Conservation (phyloP, 1,140 invertebrate species). For the Drosophila fuyamai region DNA sequence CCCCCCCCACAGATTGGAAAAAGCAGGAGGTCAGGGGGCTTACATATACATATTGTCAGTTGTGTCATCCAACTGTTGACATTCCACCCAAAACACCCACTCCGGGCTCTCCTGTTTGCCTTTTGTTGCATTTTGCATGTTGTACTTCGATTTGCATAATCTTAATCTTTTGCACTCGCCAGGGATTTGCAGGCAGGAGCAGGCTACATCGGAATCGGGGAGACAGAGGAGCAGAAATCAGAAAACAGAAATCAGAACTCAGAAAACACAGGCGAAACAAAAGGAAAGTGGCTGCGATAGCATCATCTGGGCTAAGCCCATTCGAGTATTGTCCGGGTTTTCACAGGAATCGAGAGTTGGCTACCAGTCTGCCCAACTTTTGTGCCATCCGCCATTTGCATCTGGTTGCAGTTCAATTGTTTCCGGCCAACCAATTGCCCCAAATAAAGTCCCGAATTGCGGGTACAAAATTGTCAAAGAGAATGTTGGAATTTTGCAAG, state of each 20-base stretch:
- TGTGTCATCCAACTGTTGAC: constrained; percentile 34
- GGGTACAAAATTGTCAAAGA: no score
- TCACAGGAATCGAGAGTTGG: not conserved
- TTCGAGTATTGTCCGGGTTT: constrained; percentile 12
- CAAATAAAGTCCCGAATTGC: no score
- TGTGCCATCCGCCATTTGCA: no score
- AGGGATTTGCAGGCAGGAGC: constrained; percentile 34
- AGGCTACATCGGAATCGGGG: not conserved
- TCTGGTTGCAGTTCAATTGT: no score
- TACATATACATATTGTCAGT: constrained; percentile 50
- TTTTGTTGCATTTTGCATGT: constrained; percentile 77
- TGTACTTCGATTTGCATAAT: constrained; percentile 76
- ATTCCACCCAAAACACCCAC: constrained; percentile 1
- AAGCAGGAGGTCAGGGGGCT: constrained; percentile 2
- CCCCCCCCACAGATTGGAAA: not conserved
- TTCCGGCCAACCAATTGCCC: no score
- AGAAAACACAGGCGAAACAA: constrained; percentile 1
- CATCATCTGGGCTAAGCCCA: constrained; percentile 20
- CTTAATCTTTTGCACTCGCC: constrained; percentile 74
- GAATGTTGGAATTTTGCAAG: no score
- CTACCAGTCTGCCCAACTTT: not conserved
- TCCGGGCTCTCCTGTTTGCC: constrained; percentile 39
- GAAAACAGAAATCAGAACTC: constrained; percentile 1
- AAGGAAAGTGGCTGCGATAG: constrained; percentile 12
- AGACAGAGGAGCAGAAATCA: not conserved